A percentile compares a stretch with the other conserved stretches of the same genome.
Evolutionary conservation across 1,140 invertebrate species (phyloP).

Genomic region (Scaptomyza hsui): DNA sequence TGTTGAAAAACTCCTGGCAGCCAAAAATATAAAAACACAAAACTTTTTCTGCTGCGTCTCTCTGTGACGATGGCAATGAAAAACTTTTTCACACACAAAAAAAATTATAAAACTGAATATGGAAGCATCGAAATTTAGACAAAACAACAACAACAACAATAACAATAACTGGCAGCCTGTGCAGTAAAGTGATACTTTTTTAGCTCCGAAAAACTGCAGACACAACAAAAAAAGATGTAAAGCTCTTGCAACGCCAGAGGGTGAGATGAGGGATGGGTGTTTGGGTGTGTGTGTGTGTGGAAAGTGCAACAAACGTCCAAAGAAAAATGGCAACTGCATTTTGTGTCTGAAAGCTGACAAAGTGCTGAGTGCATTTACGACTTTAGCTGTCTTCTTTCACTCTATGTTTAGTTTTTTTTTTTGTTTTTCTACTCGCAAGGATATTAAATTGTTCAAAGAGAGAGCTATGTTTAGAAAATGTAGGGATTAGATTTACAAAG

Average conservation of each 20-base stretch:
- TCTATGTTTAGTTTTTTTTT: slow-evolving; percentile 14
- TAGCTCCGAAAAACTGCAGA: slow-evolving; percentile 58
- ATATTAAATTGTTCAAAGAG: not conserved
- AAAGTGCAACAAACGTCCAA: slow-evolving; percentile 20
- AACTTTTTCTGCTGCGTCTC: slow-evolving; percentile 33
- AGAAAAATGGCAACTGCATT: slow-evolving; percentile 74
- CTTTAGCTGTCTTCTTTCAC: slow-evolving; percentile 38
- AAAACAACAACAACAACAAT: slow-evolving; percentile 12
- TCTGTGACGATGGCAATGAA: slow-evolving; percentile 56
- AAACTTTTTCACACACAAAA: slow-evolving; percentile 50
- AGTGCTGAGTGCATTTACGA: slow-evolving; percentile 80
- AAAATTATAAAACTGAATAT: slow-evolving; percentile 81
- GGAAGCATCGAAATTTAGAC: slow-evolving; percentile 63
- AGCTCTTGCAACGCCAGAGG: slow-evolving; percentile 5
- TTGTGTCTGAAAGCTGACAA: slow-evolving; percentile 77
- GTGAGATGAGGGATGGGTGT: not conserved
- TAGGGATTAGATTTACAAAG: not conserved
- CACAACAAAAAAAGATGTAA: slow-evolving; percentile 32
- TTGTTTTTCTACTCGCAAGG: not conserved
- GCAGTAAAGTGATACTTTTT: slow-evolving; percentile 77
- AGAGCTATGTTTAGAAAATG: not conserved
- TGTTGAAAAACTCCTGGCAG: slow-evolving; percentile 6
- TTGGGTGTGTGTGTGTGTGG: not conserved
- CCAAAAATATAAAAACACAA: slow-evolving; percentile 21
- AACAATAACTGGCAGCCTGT: slow-evolving; percentile 20